Evolutionary conservation across 2,113 vertebrate species (phyloP), one percentile per base, ranked within the genome.

Genomic region (Girardinichthys multiradiatus): DNA sequence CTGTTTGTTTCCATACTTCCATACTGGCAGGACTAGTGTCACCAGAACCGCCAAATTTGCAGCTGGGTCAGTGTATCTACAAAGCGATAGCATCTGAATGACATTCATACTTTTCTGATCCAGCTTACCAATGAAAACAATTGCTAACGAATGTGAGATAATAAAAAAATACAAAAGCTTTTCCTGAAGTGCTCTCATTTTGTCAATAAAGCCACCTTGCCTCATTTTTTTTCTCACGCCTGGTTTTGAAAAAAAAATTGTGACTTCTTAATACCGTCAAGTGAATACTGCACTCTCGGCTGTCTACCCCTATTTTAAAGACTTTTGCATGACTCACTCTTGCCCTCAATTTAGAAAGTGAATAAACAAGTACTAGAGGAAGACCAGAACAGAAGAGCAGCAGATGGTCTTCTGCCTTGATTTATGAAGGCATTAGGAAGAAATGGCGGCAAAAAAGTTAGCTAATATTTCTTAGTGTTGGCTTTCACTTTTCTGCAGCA

Each of bases 261-360:
- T 62, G 72, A 61, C 64, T 76, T 68, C 70, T 86, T 77, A 72
- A 76, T 83, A 82, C 77, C 72, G 73, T 74, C 29, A 68, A 75
- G 77, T 72, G 39, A 63, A 63, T 60, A 57, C 66, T 59, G 62
- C 51, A 45, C 65, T 19, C 72, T 75, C 70, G 68, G 66, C 71
- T 79, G 31, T 78, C 72, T 82, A 75, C 17, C 71, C 68, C 68
- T 80, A 48, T 80, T 83, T 83, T 71, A 59, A 80, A 74, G 30
- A 74, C 68, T 31, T 70, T 70, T 27, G 57, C 83, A 79, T 88
- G 88, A 90, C 79, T 89, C 86, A 87, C 51, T 42, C 45, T 24
- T 57, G 61, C 31, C 86, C 82, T 84, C 42, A 61, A 69, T 87
- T 79, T 79, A 90, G 84, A 87, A 76, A 72, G 62, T 62, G 86